These are phyloP conservation scores for Clanis bilineata DNA, from an alignment of 2,888 invertebrate species.

Conservation along the genomic window DNA sequence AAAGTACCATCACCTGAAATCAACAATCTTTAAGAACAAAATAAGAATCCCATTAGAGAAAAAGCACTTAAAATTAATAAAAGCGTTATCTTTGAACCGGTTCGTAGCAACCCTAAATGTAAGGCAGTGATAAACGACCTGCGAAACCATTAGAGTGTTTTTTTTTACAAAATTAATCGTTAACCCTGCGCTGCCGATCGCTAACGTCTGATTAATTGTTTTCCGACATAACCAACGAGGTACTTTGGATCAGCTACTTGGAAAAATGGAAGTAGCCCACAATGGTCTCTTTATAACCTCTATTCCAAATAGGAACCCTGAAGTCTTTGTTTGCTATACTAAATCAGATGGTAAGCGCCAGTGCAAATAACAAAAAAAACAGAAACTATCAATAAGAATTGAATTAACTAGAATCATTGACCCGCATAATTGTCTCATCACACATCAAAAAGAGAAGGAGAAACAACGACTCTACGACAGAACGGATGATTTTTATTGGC, in stretches of 20 bases:
- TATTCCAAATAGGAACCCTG: background rate
- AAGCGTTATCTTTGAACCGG: background rate
- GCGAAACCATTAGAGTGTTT: conserved; percentile 10
- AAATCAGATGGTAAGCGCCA: too few relatives aligned
- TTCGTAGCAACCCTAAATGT: background rate
- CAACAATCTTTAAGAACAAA: too few relatives aligned
- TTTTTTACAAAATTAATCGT: conserved; percentile 21
- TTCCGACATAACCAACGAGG: background rate
- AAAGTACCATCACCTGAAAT: too few relatives aligned
- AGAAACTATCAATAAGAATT: too few relatives aligned
- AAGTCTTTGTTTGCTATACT: background rate
- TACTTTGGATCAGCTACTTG: background rate
- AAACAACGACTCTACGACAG: too few relatives aligned
- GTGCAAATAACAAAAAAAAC: too few relatives aligned
- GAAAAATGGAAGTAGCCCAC: too few relatives aligned
- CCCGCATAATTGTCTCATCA: too few relatives aligned
- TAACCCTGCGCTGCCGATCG: background rate
- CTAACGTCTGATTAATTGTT: conserved; percentile 1
- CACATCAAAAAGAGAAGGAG: too few relatives aligned
- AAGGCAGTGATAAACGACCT: conserved; percentile 23
- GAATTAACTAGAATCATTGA: too few relatives aligned
- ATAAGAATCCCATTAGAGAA: background rate
- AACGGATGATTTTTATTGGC: too few relatives aligned
- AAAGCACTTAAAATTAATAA: background rate
- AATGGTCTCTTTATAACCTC: background rate